Conservation (phyloP, 1,140 invertebrate genomes). For the Drosophila carrolli region DNA sequence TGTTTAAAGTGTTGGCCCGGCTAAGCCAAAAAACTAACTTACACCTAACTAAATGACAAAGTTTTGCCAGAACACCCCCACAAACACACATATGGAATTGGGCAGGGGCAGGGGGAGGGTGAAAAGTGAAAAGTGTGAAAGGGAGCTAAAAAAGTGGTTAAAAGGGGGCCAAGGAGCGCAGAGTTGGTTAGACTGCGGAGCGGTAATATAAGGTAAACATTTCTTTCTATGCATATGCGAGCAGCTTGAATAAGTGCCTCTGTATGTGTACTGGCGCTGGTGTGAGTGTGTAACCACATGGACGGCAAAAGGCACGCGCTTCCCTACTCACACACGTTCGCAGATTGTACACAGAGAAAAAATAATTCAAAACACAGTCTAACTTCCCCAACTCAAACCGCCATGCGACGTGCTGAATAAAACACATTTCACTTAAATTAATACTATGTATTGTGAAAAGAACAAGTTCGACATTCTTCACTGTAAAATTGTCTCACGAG, state of each 20-base stretch:
- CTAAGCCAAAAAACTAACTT: constrained; percentile 80
- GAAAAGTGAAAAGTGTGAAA: neutral
- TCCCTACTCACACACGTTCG: constrained; percentile 1
- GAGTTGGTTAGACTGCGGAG: constrained; percentile 5
- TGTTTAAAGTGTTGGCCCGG: constrained; percentile 71
- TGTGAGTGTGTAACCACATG: constrained; percentile 21
- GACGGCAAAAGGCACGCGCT: constrained; percentile 39
- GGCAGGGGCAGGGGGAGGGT: neutral
- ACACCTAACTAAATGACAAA: constrained; percentile 81
- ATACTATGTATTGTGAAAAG: too few relatives aligned
- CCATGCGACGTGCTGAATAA: too few relatives aligned
- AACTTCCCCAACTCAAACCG: too few relatives aligned
- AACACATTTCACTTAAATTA: too few relatives aligned
- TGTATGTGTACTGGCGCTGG: neutral
- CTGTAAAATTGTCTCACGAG: too few relatives aligned
- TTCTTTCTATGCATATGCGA: constrained; percentile 45
- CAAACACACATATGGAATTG: constrained; percentile 2
- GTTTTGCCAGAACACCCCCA: constrained; percentile 38
- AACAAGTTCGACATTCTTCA: too few relatives aligned
- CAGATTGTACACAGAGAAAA: neutral
- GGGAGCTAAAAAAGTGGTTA: neutral
- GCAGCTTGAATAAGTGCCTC: constrained; percentile 16
- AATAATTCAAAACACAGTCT: too few relatives aligned
- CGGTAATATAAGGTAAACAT: constrained; percentile 46
- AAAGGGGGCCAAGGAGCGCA: neutral